These are phyloP conservation scores for Lagodon rhomboides DNA, from an alignment of 2,797 vertebrate species.

Conservation along the genomic window DNA sequence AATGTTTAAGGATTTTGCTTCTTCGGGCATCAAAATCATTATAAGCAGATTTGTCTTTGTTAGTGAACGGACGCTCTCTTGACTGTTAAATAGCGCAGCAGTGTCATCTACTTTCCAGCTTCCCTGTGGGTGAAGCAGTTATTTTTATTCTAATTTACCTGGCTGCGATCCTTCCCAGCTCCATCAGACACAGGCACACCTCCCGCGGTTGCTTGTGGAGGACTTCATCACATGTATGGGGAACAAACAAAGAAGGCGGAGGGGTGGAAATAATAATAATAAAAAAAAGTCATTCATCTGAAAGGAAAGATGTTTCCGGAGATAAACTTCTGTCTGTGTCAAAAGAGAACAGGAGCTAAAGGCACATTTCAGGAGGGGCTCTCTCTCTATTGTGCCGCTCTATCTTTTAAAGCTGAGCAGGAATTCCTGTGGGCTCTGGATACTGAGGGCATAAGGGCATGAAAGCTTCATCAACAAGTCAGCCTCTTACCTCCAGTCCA, in stretches of 20 bases:
- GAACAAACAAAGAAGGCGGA: slow-evolving; percentile 47
- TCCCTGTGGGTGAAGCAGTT: neutral
- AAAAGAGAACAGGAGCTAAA: slow-evolving; percentile 44
- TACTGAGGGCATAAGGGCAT: slow-evolving; percentile 66
- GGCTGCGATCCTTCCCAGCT: slow-evolving; percentile 93
- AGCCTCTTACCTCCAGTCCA: slow-evolving; percentile 13
- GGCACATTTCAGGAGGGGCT: slow-evolving; percentile 41
- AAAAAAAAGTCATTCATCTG: slow-evolving; percentile 49
- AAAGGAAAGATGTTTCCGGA: slow-evolving; percentile 66
- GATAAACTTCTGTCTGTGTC: slow-evolving; percentile 62
- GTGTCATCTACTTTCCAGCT: neutral
- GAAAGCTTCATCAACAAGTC: slow-evolving; percentile 35
- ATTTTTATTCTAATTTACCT: slow-evolving; percentile 82
- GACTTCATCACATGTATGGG: slow-evolving; percentile 80
- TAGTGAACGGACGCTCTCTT: neutral
- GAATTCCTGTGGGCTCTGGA: slow-evolving; percentile 63
- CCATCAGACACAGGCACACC: slow-evolving; percentile 96
- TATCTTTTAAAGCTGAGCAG: slow-evolving; percentile 65
- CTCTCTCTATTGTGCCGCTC: slow-evolving; percentile 51
- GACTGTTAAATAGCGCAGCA: neutral
- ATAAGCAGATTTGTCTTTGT: no score
- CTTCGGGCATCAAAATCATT: neutral
- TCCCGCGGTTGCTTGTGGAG: slow-evolving; percentile 96
- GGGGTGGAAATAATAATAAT: slow-evolving; percentile 13
- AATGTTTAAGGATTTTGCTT: neutral